A percentile compares a stretch with the other conserved stretches of the same genome.
phyloP scores from a whole-genome alignment of 2,113 vertebrate genomes.

The Sinocyclocheilus maitianheensis region DNA sequence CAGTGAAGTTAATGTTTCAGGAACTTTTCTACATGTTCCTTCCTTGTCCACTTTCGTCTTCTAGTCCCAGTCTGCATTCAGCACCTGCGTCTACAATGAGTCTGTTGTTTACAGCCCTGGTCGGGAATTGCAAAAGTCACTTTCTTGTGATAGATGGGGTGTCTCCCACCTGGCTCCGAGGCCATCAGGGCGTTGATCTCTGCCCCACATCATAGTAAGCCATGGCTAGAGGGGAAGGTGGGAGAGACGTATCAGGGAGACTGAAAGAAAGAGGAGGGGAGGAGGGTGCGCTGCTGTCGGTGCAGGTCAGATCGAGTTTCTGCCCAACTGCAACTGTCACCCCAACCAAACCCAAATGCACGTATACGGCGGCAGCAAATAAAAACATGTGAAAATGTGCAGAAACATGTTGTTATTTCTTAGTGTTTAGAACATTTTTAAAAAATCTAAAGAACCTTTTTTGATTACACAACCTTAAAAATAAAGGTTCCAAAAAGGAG shows the following conservation, averaged over 20 bases:
- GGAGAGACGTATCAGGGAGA: slow-evolving; percentile 32
- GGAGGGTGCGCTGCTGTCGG: slow-evolving; percentile 50
- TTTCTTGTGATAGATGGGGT: slow-evolving; percentile 42
- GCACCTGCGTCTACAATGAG: slow-evolving; percentile 36
- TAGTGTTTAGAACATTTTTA: too few relatives aligned
- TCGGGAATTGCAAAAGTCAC: slow-evolving; percentile 38
- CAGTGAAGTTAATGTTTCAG: not conserved
- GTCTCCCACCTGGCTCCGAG: slow-evolving; percentile 51
- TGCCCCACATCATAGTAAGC: slow-evolving; percentile 42
- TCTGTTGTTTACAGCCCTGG: slow-evolving; percentile 35
- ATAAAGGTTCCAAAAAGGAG: too few relatives aligned
- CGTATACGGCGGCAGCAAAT: not conserved
- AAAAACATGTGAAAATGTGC: slow-evolving; percentile 32
- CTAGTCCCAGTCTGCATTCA: slow-evolving; percentile 4
- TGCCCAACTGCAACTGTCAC: slow-evolving; percentile 61
- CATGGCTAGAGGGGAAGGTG: slow-evolving; percentile 55
- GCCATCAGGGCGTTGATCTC: slow-evolving; percentile 40
- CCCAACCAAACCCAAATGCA: slow-evolving; percentile 38
- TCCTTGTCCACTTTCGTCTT: not conserved
- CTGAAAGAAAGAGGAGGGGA: slow-evolving; percentile 31
- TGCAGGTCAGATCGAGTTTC: slow-evolving; percentile 67
- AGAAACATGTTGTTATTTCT: slow-evolving; percentile 28
- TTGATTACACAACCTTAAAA: too few relatives aligned
- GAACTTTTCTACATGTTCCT: not conserved
- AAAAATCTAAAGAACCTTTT: too few relatives aligned